Base-by-base conservation (phyloP, 2,113 vertebrate genomes). In the Hyla sarda region DNA sequence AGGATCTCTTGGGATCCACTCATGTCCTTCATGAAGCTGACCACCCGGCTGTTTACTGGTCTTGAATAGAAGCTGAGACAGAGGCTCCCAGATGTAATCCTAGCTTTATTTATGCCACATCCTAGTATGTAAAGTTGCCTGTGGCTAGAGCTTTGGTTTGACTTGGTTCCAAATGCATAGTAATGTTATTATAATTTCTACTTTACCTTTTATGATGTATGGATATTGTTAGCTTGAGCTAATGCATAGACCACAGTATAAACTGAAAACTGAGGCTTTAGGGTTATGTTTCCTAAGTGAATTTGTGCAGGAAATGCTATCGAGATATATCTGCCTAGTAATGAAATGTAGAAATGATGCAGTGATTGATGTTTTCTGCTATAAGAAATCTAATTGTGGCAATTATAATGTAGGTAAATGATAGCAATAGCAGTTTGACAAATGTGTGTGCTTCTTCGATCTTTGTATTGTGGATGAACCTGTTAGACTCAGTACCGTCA, bases 331-430 rank as follows among this genome's bases (percentile, higher is more conserved):
- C 50, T 73, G 67, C 52, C 54, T 28, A 19, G 67, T 86, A 86
- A 81, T 81, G 73, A 81, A 73, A 81, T 81, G 34, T 60, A 71
- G 67, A 79, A 81, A 81, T 45, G 32, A 86, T 41, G 76, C 25
- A 10, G 17, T 73, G 62, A 80, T 80, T 67, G 32, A 86, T 80
- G 75, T 80, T 54, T 65, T 71, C 72, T 86, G n/a, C 52, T 72
- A 58, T 80, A 72, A 56, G 32, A 86, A 86, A 86, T 86, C 76
- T 80, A 86, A 86, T 80, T 86, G 84, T 78, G 72, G 84, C 76
- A 73, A 48, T 86, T 69, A 62, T 86, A 81, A 81, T 72, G 34
- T 16, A 58, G 34, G 62, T 34, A 81, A 86, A 81, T 86, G 67
- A 80, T 80, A 52, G 23, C 65, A 81, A 73, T 80, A 86, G 48